Evolutionary conservation across 2,797 vertebrate species (phyloP), one percentile per base, ranked within the genome.

Genomic region (Leptatherina wallacei): DNA sequence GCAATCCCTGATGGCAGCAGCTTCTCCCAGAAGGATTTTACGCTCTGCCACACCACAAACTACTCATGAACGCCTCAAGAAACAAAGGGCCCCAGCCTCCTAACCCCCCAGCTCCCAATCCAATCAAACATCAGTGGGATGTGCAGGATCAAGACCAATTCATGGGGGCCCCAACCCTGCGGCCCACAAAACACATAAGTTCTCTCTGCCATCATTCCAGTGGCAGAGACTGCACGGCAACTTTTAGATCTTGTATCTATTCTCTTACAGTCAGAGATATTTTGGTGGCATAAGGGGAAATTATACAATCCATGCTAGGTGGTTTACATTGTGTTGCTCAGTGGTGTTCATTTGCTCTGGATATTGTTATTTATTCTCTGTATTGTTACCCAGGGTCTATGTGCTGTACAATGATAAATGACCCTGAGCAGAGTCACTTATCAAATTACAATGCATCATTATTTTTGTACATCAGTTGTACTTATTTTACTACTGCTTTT

Each of bases 41-140:
- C 20, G 58, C 20, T 40, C 59, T 18, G n/a, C 51, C 51, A 56
- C 30, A 3, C 36, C 24, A 30, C 55, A 60, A 33, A 60, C 56
- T 42, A 29, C n/a, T 60, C 24, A 61, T 42, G 51, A 33, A 40
- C n/a, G n/a, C 54, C 69, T 71, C 64, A 20, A 55, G 22, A 35
- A 65, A 54, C 35, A 66, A 68, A 27, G 51, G 54, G 51, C 33
- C 44, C 24, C 49, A 44, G 52, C 69, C 38, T 63, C 61, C 10
- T 7, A 57, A 63, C 40, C 63, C 69, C 69, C 69, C 52, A 71
- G 61, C 16, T 71, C 69, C 69, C 61, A 49, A 49, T 63, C 52
- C 61, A 71, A 71, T 71, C 60, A 71, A 71, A 63, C 22, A 63
- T 57, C 60, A 30, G 10, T 33, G 38, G 36, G 60, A 62, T 63